A percentile compares a stretch with the other conserved stretches of the same genome.
These are phyloP conservation scores for Drosophila macrothrix DNA, from an alignment of 2,888 invertebrate genomes.

Conservation along the genomic window DNA sequence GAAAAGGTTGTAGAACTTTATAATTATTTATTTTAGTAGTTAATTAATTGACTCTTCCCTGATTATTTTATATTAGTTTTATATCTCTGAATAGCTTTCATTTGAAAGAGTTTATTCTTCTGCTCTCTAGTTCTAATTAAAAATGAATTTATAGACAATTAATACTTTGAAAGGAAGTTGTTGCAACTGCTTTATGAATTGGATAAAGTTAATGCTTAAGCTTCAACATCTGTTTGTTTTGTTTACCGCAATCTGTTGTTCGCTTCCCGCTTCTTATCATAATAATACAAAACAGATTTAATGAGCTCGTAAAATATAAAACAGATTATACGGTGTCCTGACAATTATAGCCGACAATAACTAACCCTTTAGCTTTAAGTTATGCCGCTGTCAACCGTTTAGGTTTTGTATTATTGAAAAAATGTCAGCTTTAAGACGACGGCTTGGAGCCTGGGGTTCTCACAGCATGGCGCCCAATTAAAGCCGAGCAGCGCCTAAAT, in stretches of 20 bases:
- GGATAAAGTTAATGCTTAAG: too few relatives aligned
- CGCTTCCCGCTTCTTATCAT: background rate
- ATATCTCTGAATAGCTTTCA: background rate
- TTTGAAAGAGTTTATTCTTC: background rate
- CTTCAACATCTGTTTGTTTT: background rate
- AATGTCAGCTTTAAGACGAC: conserved; percentile 9
- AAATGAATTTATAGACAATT: background rate
- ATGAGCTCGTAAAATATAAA: conserved; percentile 1
- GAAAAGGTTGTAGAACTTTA: too few relatives aligned
- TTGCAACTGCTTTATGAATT: background rate
- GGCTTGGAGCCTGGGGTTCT: conserved; percentile 58
- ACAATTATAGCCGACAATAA: conserved; percentile 6
- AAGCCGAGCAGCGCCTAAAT: conserved; percentile 75
- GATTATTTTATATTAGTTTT: background rate
- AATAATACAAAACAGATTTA: background rate
- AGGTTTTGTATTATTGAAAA: conserved; percentile 13
- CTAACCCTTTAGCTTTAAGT: conserved; percentile 27
- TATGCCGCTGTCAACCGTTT: conserved; percentile 26
- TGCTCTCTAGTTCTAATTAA: background rate
- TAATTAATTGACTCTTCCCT: background rate
- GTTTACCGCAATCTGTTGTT: background rate
- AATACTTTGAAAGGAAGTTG: background rate
- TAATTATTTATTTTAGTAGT: background rate
- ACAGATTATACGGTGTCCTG: background rate
- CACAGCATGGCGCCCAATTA: conserved; percentile 80